These are phyloP conservation scores for Clepsis dumicolana DNA, from an alignment of 2,888 invertebrate genomes.

Conservation along the genomic window DNA sequence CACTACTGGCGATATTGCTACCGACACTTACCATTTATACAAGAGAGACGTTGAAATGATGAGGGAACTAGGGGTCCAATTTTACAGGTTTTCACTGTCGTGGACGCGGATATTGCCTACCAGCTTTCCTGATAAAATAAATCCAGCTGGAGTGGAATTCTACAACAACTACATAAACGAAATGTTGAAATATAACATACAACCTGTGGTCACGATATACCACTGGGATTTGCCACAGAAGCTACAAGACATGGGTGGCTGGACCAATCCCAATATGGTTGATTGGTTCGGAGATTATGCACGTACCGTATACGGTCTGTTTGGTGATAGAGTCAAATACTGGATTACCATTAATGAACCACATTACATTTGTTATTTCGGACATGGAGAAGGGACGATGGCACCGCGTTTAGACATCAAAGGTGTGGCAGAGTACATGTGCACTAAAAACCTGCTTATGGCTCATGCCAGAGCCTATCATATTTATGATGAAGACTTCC, in stretches of 20 bases:
- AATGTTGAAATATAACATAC: conserved; percentile 85
- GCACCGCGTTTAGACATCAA: conserved; percentile 65
- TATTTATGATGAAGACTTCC: conserved; percentile 67
- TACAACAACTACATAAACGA: conserved; percentile 88
- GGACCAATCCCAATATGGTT: conserved; percentile 69
- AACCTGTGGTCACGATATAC: conserved; percentile 84
- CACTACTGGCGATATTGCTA: conserved; percentile 86
- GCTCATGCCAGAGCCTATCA: conserved; percentile 83
- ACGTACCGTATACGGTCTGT: conserved; percentile 64
- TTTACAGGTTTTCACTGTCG: conserved; percentile 86
- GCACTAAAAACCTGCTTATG: conserved; percentile 73
- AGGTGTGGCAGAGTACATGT: conserved; percentile 79
- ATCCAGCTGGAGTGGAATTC: conserved; percentile 85
- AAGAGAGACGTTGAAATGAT: conserved; percentile 82
- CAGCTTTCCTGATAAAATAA: conserved; percentile 83
- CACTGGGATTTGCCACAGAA: conserved; percentile 81
- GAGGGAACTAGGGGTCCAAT: conserved; percentile 75
- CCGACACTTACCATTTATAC: conserved; percentile 86
- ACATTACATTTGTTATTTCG: conserved; percentile 60
- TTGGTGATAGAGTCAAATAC: conserved; percentile 77
- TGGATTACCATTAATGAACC: conserved; percentile 87
- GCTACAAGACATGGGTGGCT: conserved; percentile 83
- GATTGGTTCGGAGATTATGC: conserved; percentile 78
- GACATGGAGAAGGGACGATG: conserved; percentile 66
- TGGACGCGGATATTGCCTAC: conserved; percentile 88